A percentile compares a stretch with the other conserved stretches of the same genome.
Evolutionary conservation across 2,797 vertebrate genomes (phyloP).

Genomic region (Glossophaga mutica): DNA sequence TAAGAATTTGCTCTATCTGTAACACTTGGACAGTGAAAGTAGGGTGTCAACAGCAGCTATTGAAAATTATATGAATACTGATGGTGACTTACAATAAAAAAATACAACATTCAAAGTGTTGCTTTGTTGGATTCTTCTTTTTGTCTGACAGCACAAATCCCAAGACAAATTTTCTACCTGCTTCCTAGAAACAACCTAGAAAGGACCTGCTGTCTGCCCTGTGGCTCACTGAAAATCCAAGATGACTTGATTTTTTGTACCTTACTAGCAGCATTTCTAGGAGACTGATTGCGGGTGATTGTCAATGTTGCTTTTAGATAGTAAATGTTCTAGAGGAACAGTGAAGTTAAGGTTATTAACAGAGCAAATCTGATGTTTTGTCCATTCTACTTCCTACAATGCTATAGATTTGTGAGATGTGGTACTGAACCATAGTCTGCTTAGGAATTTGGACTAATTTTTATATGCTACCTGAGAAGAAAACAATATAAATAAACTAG

Average conservation of each 20-base stretch:
- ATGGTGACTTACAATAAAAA: background rate
- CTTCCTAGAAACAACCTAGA: background rate
- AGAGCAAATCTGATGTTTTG: constrained; percentile 14
- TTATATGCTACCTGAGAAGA: constrained; percentile 16
- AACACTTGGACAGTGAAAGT: background rate
- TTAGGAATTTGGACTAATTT: constrained; percentile 20
- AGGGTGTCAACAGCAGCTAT: background rate
- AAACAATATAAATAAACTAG: constrained; percentile 5
- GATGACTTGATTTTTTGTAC: background rate
- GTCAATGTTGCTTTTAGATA: background rate
- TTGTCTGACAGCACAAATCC: background rate
- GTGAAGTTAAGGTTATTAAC: background rate
- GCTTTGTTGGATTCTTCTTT: background rate
- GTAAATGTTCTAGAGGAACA: background rate
- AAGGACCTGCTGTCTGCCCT: background rate
- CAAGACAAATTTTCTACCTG: background rate
- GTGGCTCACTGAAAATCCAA: background rate
- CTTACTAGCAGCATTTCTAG: background rate
- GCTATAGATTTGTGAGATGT: background rate
- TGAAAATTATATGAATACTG: background rate
- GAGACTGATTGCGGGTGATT: background rate
- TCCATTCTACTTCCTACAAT: background rate
- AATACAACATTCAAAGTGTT: background rate
- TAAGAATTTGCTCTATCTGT: constrained; percentile 12
- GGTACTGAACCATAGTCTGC: background rate